Conservation (phyloP, 2,888 invertebrate genomes). For the Sphaerophoria rueppellii region DNA sequence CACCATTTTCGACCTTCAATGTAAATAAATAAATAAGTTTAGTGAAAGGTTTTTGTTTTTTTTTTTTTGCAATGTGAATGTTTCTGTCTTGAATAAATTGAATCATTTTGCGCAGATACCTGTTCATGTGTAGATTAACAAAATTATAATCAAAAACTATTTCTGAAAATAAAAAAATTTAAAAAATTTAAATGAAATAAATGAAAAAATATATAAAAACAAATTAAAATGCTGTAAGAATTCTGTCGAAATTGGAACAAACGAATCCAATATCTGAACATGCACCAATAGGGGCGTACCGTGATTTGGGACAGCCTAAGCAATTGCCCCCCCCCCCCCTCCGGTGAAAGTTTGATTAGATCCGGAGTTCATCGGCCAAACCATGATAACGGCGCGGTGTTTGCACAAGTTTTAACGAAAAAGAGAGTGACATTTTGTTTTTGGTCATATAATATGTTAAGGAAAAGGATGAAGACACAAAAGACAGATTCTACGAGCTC, state of each 20-base stretch:
- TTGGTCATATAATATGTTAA: too few relatives aligned
- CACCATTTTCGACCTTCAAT: conserved; percentile 89
- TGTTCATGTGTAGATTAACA: conserved; percentile 36
- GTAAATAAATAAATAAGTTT: conserved; percentile 29
- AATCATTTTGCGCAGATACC: conserved; percentile 39
- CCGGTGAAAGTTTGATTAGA: too few relatives aligned
- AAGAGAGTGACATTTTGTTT: too few relatives aligned
- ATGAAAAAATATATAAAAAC: conserved; percentile 8
- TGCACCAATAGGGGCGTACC: not conserved
- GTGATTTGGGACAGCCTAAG: too few relatives aligned
- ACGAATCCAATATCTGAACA: too few relatives aligned
- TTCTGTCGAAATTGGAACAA: not conserved
- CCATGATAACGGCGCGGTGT: too few relatives aligned
- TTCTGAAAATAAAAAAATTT: conserved; percentile 64
- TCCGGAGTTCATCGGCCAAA: too few relatives aligned
- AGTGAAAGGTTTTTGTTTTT: not conserved
- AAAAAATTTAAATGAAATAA: conserved; percentile 24
- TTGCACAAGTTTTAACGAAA: too few relatives aligned
- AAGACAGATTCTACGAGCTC: too few relatives aligned
- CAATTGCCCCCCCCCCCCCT: too few relatives aligned
- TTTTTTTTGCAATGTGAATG: not conserved
- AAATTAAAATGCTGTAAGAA: conserved; percentile 3
- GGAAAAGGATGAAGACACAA: too few relatives aligned
- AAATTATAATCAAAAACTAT: conserved; percentile 54
- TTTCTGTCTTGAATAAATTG: not conserved